phyloP scores from a whole-genome alignment of 2,888 invertebrate species.

The Unio pictorum region DNA sequence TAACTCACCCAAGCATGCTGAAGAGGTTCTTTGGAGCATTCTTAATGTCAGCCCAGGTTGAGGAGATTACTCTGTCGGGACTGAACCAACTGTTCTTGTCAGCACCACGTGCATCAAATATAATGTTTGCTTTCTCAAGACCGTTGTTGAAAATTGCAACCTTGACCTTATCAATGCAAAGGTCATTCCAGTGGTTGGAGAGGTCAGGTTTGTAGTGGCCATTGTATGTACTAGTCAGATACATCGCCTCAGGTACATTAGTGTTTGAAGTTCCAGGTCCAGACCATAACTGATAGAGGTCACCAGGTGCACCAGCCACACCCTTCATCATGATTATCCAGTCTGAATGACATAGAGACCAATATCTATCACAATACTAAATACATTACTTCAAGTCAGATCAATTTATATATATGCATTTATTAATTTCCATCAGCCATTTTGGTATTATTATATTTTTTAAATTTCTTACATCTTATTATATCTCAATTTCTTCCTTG shows the following conservation, averaged over 20 bases:
- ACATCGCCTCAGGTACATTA: slow-evolving; percentile 46
- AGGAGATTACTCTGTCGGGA: slow-evolving; percentile 36
- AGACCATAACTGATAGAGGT: slow-evolving; percentile 43
- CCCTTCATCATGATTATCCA: slow-evolving; percentile 52
- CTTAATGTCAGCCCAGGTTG: slow-evolving; percentile 42
- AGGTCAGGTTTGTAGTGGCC: slow-evolving; percentile 50
- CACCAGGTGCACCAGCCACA: slow-evolving; percentile 48
- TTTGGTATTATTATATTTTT: too few species aligned
- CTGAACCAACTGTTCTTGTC: slow-evolving; percentile 46
- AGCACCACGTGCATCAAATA: slow-evolving; percentile 43
- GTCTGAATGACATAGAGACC: slow-evolving; percentile 9
- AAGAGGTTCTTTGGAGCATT: slow-evolving; percentile 41
- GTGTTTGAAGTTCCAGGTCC: slow-evolving; percentile 31
- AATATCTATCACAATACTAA: too few species aligned
- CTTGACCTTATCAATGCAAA: slow-evolving; percentile 48
- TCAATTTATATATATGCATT: too few species aligned
- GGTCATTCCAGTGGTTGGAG: slow-evolving; percentile 43
- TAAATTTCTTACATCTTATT: too few species aligned
- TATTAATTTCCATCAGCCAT: too few species aligned
- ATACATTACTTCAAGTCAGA: too few species aligned
- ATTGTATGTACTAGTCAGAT: slow-evolving; percentile 38
- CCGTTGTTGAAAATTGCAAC: slow-evolving; percentile 47
- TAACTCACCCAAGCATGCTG: slow-evolving; percentile 37
- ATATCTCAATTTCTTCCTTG: too few species aligned
- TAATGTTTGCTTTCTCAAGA: slow-evolving; percentile 42